Evolutionary conservation across 1,140 invertebrate genomes (phyloP).

Genomic region (Idris sp.): DNA sequence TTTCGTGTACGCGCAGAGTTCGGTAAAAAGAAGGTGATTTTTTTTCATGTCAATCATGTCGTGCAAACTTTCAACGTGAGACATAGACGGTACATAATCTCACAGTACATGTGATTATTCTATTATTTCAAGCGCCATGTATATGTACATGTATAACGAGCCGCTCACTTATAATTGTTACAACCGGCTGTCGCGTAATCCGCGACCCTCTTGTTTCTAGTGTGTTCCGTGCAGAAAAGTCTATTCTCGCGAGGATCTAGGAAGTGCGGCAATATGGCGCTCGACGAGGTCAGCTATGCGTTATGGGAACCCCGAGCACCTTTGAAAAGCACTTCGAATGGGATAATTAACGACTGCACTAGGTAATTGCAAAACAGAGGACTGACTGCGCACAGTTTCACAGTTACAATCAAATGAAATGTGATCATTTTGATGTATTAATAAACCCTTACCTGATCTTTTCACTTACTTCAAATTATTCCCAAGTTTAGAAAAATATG

Average conservation of each 20-base stretch:
- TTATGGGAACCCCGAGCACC: slow-evolving; percentile 49
- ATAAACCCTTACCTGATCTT: no score
- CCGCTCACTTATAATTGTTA: slow-evolving; percentile 62
- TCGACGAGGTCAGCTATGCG: slow-evolving; percentile 40
- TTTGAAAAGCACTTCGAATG: slow-evolving; percentile 52
- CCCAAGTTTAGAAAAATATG: no score
- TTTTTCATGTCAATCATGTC: slow-evolving; percentile 47
- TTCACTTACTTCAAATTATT: no score
- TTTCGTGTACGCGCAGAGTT: neutral
- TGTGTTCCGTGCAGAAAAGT: slow-evolving; percentile 50
- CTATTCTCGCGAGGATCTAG: slow-evolving; percentile 57
- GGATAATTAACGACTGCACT: slow-evolving; percentile 46
- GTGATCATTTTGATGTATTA: slow-evolving; percentile 34
- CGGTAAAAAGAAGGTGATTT: slow-evolving; percentile 16
- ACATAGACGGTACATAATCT: slow-evolving; percentile 49
- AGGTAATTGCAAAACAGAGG: slow-evolving; percentile 40
- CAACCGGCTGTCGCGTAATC: slow-evolving; percentile 58
- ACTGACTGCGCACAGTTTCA: slow-evolving; percentile 28
- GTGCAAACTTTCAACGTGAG: slow-evolving; percentile 49
- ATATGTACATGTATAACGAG: slow-evolving; percentile 43
- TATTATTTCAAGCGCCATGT: slow-evolving; percentile 39
- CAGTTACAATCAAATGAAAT: slow-evolving; percentile 39
- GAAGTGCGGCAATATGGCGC: slow-evolving; percentile 57
- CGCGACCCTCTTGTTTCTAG: slow-evolving; percentile 50
- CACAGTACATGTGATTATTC: slow-evolving; percentile 50